phyloP scores from a whole-genome alignment of 2,888 invertebrate genomes.

The Mimas tiliae region DNA sequence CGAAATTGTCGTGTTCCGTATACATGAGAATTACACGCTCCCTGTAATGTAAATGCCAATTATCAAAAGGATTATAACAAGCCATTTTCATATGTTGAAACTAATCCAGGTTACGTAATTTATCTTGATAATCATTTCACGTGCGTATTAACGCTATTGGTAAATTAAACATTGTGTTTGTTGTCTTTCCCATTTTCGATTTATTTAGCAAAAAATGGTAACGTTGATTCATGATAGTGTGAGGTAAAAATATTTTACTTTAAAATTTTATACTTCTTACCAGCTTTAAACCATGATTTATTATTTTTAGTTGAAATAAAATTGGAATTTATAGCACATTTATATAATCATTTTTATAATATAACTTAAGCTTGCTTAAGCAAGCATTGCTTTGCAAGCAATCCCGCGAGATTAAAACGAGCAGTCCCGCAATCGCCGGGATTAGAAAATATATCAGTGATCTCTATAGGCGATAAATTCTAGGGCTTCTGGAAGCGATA shows the following conservation, averaged over 20 bases:
- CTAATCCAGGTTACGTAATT: background rate
- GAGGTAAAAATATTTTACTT: background rate
- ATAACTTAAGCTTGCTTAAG: too few species aligned
- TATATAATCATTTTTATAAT: background rate
- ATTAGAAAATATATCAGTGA: slow-evolving; percentile 4
- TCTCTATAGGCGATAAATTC: slow-evolving; percentile 6
- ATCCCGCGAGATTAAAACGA: slow-evolving; percentile 12
- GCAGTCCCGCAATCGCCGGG: slow-evolving; percentile 8
- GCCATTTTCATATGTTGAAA: background rate
- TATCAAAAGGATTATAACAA: background rate
- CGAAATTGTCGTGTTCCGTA: slow-evolving; percentile 12
- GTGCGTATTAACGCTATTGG: background rate
- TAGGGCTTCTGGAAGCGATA: background rate
- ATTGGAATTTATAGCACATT: background rate
- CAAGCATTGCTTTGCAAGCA: background rate
- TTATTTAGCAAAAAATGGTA: background rate
- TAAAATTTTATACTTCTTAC: too few species aligned
- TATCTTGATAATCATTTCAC: background rate
- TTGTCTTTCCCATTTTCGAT: background rate
- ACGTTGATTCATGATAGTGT: background rate
- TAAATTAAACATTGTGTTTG: background rate
- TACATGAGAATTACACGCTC: background rate
- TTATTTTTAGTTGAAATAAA: background rate
- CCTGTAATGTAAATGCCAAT: slow-evolving; percentile 1
- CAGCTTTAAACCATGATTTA: background rate